These are phyloP conservation scores for Galemys pyrenaicus DNA, from an alignment of 2,113 vertebrate genomes.

Conservation along the genomic window DNA sequence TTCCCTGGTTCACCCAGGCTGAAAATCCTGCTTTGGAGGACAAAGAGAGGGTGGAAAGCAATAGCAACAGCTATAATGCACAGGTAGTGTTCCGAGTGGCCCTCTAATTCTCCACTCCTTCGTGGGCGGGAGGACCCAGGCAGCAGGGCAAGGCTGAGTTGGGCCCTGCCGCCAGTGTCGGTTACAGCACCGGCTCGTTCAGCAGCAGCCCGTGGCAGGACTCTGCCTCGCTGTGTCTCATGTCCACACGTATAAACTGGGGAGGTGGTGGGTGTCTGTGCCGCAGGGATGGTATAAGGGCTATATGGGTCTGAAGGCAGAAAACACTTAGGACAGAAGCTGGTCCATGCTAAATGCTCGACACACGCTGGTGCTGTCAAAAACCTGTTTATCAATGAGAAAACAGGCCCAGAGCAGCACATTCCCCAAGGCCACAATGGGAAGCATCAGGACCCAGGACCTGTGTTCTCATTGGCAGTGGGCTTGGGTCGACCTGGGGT, in stretches of 20 bases:
- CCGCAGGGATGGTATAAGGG: fast-evolving
- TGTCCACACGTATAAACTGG: background rate
- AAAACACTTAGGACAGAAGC: background rate
- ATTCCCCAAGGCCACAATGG: background rate
- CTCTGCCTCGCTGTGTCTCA: background rate
- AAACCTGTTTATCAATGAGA: background rate
- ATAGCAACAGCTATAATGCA: fast-evolving
- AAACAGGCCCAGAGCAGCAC: background rate
- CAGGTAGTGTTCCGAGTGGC: background rate
- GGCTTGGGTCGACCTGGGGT: no score
- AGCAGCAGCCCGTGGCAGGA: background rate
- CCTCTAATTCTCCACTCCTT: background rate
- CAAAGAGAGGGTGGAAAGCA: background rate
- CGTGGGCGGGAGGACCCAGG: fast-evolving
- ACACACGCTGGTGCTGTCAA: fast-evolving
- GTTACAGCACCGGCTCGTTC: background rate
- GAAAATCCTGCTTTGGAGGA: background rate
- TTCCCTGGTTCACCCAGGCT: background rate
- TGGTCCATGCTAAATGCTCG: background rate
- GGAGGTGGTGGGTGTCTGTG: fast-evolving
- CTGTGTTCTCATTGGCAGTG: background rate
- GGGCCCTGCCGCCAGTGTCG: background rate
- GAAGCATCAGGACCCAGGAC: background rate
- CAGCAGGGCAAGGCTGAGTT: fast-evolving
- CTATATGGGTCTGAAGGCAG: fast-evolving